Evolutionary conservation across 2,888 invertebrate genomes (phyloP).

Genomic region (Drosophila mercatorum): DNA sequence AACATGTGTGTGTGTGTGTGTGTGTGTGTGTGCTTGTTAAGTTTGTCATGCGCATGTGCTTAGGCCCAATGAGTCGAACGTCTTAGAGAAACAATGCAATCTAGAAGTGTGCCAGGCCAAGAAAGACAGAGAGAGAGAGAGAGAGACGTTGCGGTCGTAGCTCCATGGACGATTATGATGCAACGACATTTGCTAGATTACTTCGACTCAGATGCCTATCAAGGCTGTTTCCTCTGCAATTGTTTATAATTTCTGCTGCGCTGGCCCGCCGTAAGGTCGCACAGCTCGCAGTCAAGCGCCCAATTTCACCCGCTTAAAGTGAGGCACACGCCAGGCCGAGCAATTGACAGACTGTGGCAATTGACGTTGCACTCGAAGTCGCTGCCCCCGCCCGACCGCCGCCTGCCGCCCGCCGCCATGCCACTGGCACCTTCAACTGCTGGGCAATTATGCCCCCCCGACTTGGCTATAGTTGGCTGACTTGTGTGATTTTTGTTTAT

Average conservation of each 20-base stretch:
- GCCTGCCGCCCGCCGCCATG: not conserved
- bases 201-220: constrained; percentile 11
- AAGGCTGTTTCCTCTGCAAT: constrained; percentile 50
- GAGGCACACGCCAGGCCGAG: constrained; percentile 51
- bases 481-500: constrained; percentile 81
- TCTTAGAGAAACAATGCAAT: constrained; percentile 57
- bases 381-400: not conserved
- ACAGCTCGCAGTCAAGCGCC: constrained; percentile 42
- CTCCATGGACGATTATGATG: constrained; percentile 42
- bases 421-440: constrained; percentile 52
- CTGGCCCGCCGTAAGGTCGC: constrained; percentile 47
- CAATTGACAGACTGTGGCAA: constrained; percentile 52
- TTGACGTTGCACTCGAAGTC: constrained; percentile 37
- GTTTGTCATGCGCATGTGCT: constrained; percentile 73
- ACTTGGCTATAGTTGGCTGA: constrained; percentile 79
- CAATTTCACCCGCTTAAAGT: constrained; percentile 52
- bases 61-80: constrained; percentile 77
- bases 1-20: constrained; percentile 19
- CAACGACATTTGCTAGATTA: constrained; percentile 46
- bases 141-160: constrained; percentile 14
- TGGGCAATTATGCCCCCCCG: constrained; percentile 54
- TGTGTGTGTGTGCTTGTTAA: constrained; percentile 48
- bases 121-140: no score
- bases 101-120: constrained; percentile 70
- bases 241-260: constrained; percentile 18